A percentile compares a stretch with the other conserved stretches of the same genome.
phyloP scores from a whole-genome alignment of 2,113 vertebrate genomes.

The Romanogobio albipinnatus region DNA sequence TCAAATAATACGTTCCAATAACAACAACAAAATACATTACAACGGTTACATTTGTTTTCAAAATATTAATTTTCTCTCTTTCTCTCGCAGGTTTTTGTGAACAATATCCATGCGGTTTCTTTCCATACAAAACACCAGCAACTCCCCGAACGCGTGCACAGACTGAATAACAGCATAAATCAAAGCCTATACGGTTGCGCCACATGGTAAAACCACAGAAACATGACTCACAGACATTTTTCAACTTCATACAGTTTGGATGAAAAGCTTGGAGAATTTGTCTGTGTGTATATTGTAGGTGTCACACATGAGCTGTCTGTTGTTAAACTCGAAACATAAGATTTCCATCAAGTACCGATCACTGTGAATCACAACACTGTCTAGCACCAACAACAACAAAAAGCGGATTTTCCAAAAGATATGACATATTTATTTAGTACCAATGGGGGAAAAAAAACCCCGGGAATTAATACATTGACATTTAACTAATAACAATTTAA shows the following conservation, averaged over 20 bases:
- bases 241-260: background rate
- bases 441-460: too few species aligned
- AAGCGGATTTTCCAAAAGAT: background rate
- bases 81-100: background rate
- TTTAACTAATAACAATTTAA: too few species aligned
- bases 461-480: too few species aligned
- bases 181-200: background rate
- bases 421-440: background rate
- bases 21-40: background rate
- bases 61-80: background rate
- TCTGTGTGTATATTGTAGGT: background rate
- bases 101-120: background rate
- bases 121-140: background rate
- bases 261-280: background rate
- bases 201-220: conserved; percentile 14
- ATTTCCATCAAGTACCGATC: background rate
- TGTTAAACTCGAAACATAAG: conserved; percentile 11
- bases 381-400: background rate
- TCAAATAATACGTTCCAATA: background rate
- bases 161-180: conserved; percentile 27
- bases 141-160: background rate
- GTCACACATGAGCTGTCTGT: background rate
- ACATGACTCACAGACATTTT: background rate
- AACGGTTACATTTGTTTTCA: background rate
- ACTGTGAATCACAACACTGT: background rate